These are phyloP conservation scores for Zonitis immaculata DNA, from an alignment of 2,888 invertebrate species.

Conservation along the genomic window DNA sequence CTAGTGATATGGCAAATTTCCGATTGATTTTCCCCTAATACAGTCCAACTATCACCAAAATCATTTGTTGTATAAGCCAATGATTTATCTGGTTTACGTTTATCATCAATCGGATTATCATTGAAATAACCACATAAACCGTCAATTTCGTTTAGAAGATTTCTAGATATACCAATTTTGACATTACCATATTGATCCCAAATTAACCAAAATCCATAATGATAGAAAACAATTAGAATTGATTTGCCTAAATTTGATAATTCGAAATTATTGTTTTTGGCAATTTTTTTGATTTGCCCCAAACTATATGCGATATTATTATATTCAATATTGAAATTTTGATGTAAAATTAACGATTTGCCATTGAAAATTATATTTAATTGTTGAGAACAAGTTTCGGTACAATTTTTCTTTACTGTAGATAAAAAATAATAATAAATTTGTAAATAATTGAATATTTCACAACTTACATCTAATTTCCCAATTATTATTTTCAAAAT, in stretches of 20 bases:
- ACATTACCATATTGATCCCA: conserved; percentile 60
- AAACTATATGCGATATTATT: conserved; percentile 61
- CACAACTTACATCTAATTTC: conserved; percentile 60
- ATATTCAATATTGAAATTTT: conserved; percentile 62
- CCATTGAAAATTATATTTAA: conserved; percentile 60
- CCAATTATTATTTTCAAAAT: conserved; percentile 65
- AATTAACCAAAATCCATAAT: conserved; percentile 68
- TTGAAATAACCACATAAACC: conserved; percentile 79
- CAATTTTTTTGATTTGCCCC: conserved; percentile 54
- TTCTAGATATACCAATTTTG: conserved; percentile 66
- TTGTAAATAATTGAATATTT: too few species aligned
- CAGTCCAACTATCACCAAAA: conserved; percentile 75
- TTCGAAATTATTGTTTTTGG: neutral
- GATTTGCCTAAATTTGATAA: conserved; percentile 41
- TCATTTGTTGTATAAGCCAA: conserved; percentile 59
- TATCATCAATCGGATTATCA: conserved; percentile 62
- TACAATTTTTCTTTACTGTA: conserved; percentile 63
- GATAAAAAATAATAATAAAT: too few species aligned
- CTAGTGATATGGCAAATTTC: conserved; percentile 57
- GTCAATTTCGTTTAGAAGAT: conserved; percentile 60
- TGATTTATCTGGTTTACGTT: conserved; percentile 63
- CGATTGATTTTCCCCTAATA: conserved; percentile 47
- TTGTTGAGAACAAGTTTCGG: conserved; percentile 55
- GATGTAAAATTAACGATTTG: conserved; percentile 56
- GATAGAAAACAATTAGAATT: conserved; percentile 60